Evolutionary conservation across 2,888 invertebrate genomes (phyloP), one percentile per base, ranked within the genome.

Genomic region (Elysia crispata): DNA sequence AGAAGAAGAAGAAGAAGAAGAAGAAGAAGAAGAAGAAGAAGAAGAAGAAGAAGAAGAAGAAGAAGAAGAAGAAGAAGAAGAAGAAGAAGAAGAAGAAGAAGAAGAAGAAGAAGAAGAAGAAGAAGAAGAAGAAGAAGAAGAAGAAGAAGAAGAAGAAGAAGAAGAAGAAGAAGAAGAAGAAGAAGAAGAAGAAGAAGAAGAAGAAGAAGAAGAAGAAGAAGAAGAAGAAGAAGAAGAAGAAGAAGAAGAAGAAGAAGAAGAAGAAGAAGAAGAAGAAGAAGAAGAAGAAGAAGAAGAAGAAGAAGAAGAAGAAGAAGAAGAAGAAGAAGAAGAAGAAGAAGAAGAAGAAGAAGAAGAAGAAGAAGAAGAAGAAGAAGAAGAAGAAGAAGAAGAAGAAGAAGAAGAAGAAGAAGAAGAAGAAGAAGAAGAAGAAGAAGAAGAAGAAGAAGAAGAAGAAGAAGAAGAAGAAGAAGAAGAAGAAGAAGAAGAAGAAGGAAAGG

Each of bases 341-440:
- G 66, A 76, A 41, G 41, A 66, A 66, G 41, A 76, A 13, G 13
- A 66, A 25, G 25, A 41, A 41, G 49, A 31, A 18, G 8, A 8
- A 31, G 8, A 75, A 31, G 49, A 8, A 20, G 13, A 18, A 23
- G n/a, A 28, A 31, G 23, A 5, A 41, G 5, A 64, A 66, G 49
- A 49, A 41, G 66, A 76, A 25, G 25, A 23, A 50, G 67, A 67
- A 54, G 66, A 66, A 69, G 33, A 33, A 70, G 77, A 70, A 57
- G 23, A 57, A 60, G 41, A 30, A 64, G 57, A 57, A 57, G 69
- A 50, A 64, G 66, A 28, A 62, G 30, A 66, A 20, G 33, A 25
- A 70, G 77, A 57, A 57, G 60, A 66, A 72, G 70, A 77, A 57
- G 57, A 66, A 77, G 77, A 77, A 57, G 28, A 66, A 77, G 57